phyloP scores from a whole-genome alignment of 2,113 vertebrate genomes.

The Chaetodon trifascialis region DNA sequence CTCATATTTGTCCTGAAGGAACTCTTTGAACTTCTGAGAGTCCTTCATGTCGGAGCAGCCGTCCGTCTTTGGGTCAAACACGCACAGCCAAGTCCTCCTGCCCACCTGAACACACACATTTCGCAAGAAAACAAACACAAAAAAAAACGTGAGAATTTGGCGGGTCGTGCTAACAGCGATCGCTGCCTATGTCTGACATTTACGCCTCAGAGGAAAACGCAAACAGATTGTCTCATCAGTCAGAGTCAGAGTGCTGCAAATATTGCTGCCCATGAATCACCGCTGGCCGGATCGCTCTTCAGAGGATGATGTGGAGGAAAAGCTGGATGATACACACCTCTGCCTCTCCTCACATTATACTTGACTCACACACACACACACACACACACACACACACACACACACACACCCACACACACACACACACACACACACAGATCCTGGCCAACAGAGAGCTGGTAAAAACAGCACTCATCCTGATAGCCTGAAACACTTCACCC shows the following conservation, averaged over 20 bases:
- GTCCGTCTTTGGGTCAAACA: slow-evolving; percentile 89
- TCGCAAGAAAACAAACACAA: not conserved
- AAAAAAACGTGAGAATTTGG: not conserved
- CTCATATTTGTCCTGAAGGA: slow-evolving; percentile 94
- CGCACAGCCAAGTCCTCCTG: slow-evolving; percentile 91
- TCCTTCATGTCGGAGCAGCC: slow-evolving; percentile 89
- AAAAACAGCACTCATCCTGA: slow-evolving; percentile 46
- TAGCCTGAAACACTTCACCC: slow-evolving; percentile 28
- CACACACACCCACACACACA: slow-evolving; percentile 19
- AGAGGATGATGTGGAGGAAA: slow-evolving; percentile 41
- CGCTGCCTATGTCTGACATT: slow-evolving; percentile 23
- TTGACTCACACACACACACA: slow-evolving; percentile 28
- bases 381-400: slow-evolving; percentile 9
- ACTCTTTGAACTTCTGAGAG: slow-evolving; percentile 93
- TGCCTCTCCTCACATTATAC: slow-evolving; percentile 37
- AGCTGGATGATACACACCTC: slow-evolving; percentile 33
- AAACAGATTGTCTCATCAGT: slow-evolving; percentile 42
- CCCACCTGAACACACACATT: slow-evolving; percentile 83
- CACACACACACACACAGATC: slow-evolving; percentile 10
- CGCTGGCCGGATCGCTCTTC: slow-evolving; percentile 25
- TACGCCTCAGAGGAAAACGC: not conserved
- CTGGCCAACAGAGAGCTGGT: slow-evolving; percentile 16
- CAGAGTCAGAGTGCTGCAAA: slow-evolving; percentile 36
- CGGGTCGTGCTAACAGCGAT: not conserved
- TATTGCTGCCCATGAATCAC: slow-evolving; percentile 62